Evolutionary conservation across 2,888 invertebrate species (phyloP).

Genomic region (Tinea semifulvella): DNA sequence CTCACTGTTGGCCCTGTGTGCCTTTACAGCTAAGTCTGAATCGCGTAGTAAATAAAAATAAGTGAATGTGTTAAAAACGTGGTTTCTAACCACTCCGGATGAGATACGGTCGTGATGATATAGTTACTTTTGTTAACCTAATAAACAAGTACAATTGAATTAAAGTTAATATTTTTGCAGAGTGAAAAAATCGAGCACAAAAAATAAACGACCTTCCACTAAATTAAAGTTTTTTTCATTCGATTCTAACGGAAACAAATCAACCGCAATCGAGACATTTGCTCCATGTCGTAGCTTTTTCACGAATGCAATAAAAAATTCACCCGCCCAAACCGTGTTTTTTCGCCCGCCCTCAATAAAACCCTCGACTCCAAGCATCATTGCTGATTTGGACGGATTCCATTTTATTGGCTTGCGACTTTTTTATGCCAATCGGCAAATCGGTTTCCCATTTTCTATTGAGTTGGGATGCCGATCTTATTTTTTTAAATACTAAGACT

Average conservation of each 20-base stretch:
- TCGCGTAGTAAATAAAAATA: too few species aligned
- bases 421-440: constrained; percentile 55
- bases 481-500: too few species aligned
- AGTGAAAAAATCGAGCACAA: too few species aligned
- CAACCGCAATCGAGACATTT: constrained; percentile 49
- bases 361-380: constrained; percentile 30
- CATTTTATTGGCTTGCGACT: constrained; percentile 57
- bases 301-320: constrained; percentile 41
- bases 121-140: too few species aligned
- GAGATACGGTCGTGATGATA: too few species aligned
- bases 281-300: constrained; percentile 27
- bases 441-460: constrained; percentile 46
- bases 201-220: too few species aligned
- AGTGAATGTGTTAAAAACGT: too few species aligned
- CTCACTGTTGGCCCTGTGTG: too few species aligned
- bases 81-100: too few species aligned
- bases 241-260: constrained; percentile 30
- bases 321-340: constrained; percentile 62
- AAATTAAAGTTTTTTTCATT: not conserved
- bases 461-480: not conserved
- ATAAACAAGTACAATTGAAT: too few species aligned
- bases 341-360: constrained; percentile 22
- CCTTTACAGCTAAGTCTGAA: too few species aligned
- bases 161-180: too few species aligned
- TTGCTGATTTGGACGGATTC: constrained; percentile 54